Evolutionary conservation across 2,797 vertebrate genomes (phyloP).

Genomic region (Lepus townsendii): DNA sequence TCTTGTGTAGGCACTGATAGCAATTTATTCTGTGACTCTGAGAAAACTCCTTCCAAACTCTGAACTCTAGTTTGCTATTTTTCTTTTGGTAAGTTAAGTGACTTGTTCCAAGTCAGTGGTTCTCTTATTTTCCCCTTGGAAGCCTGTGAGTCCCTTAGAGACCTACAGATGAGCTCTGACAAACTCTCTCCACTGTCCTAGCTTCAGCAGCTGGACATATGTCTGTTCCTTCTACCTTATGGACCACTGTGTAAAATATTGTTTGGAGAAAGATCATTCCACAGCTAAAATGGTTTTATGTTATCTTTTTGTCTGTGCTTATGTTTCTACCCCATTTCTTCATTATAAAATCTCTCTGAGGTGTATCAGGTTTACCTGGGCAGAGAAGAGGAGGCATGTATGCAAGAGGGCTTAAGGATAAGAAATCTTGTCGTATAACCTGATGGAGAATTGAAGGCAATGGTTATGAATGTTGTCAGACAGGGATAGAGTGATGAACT

Average conservation of each 20-base stretch:
- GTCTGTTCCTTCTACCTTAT: not conserved
- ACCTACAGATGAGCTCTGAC: not conserved
- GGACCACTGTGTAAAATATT: not conserved
- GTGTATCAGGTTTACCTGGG: not conserved
- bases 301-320: not conserved
- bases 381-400: not conserved
- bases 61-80: not conserved
- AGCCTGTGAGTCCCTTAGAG: not conserved
- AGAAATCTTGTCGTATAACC: not conserved
- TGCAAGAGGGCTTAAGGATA: not conserved
- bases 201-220: not conserved
- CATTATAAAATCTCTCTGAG: slow-evolving; percentile 29
- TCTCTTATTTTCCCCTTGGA: not conserved
- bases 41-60: not conserved
- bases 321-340: not conserved
- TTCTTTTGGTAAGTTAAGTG: not conserved
- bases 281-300: not conserved
- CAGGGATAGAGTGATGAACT: not conserved
- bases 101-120: not conserved
- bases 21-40: not conserved
- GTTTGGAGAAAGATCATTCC: not conserved
- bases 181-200: not conserved
- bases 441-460: not conserved
- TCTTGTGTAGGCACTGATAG: not conserved
- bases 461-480: not conserved